phyloP scores from a whole-genome alignment of 2,113 vertebrate species.

The Pseudopipra pipra region DNA sequence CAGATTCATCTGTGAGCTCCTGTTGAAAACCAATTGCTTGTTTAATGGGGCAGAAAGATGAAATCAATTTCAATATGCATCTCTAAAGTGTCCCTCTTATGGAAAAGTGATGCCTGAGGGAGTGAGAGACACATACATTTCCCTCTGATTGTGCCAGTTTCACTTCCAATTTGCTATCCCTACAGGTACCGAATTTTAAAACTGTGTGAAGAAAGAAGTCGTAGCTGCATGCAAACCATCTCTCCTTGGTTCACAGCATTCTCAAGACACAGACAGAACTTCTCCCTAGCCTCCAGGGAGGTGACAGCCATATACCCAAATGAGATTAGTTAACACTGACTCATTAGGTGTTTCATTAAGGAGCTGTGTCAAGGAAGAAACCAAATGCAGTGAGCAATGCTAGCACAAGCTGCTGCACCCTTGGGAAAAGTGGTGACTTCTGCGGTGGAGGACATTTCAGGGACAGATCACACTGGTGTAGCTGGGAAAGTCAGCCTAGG shows the following conservation, averaged over 20 bases:
- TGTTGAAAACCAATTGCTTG: conserved; percentile 54
- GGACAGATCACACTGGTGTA: not conserved
- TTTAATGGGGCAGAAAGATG: conserved; percentile 58
- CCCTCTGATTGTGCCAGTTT: not conserved
- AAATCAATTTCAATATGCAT: conserved; percentile 26
- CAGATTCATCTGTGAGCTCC: not conserved
- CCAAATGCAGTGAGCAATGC: not conserved
- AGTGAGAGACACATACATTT: not conserved
- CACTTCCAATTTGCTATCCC: conserved; percentile 3
- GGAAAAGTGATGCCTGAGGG: not conserved
- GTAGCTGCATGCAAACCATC: not conserved
- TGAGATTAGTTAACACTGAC: not conserved
- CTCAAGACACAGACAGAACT: not conserved
- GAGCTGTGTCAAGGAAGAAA: not conserved
- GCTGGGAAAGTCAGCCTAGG: not conserved
- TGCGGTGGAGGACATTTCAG: not conserved
- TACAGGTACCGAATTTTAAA: not conserved
- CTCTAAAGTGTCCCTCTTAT: not conserved
- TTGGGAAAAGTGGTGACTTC: not conserved
- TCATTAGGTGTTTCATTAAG: conserved; percentile 57
- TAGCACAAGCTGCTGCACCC: not conserved
- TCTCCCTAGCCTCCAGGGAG: not conserved
- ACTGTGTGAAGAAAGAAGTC: not conserved
- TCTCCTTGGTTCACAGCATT: not conserved
- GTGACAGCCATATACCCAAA: not conserved